Conservation (phyloP, 2,797 vertebrate genomes). For the Okamejei kenojei region DNA sequence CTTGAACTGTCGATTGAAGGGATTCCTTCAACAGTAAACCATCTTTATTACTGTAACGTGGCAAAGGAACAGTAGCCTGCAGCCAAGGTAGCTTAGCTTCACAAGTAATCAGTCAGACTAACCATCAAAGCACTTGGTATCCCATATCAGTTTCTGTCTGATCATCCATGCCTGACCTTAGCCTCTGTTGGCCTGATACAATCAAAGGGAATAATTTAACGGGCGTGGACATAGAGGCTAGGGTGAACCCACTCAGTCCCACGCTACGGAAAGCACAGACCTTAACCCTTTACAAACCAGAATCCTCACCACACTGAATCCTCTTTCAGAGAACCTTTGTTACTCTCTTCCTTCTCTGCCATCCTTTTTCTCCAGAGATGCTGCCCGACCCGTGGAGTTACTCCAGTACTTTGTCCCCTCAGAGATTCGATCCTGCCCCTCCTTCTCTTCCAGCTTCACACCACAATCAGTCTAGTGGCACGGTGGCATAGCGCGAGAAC, state of each 20-base stretch:
- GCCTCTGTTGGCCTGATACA: not conserved
- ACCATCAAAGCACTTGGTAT: slow-evolving; percentile 19
- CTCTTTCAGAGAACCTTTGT: not conserved
- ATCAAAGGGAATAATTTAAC: slow-evolving; percentile 34
- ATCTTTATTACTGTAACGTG: not conserved
- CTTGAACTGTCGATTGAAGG: not conserved
- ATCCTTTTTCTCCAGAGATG: not conserved
- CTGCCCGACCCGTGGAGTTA: not conserved
- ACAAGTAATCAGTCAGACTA: not conserved
- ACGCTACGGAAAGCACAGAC: not conserved
- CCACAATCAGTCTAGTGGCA: too few relatives aligned
- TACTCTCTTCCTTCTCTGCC: not conserved
- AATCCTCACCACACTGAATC: not conserved
- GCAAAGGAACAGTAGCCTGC: not conserved
- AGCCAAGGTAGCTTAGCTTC: not conserved
- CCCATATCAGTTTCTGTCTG: not conserved
- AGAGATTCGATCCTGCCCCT: too few relatives aligned
- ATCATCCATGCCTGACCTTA: slow-evolving; percentile 22
- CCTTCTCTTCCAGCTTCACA: too few relatives aligned
- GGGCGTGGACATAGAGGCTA: not conserved
- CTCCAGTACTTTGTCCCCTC: too few relatives aligned
- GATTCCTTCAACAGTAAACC: not conserved
- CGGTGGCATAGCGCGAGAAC: too few relatives aligned
- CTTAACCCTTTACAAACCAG: not conserved
- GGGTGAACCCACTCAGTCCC: slow-evolving; percentile 13